Evolutionary conservation across 2,797 vertebrate genomes (phyloP).

Genomic region (Cottoperca gobio): DNA sequence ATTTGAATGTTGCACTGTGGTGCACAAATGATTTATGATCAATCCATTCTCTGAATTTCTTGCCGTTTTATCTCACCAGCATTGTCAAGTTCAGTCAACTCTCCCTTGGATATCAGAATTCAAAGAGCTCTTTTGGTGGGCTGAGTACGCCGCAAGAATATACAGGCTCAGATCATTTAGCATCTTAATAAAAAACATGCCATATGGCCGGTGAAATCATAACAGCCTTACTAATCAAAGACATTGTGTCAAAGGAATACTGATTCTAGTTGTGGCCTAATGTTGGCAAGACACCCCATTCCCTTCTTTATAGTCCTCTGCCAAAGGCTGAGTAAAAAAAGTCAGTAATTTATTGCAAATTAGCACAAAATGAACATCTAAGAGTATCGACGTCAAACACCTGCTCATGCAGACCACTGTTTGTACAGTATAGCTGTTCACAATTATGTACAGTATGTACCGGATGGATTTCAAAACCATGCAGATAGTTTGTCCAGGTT

Average conservation of each 20-base stretch:
- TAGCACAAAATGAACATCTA: conserved; percentile 54
- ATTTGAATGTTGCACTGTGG: conserved; percentile 58
- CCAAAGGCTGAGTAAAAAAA: conserved; percentile 52
- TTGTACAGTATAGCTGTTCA: conserved; percentile 39
- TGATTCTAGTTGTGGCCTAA: conserved; percentile 66
- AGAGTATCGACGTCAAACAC: conserved; percentile 58
- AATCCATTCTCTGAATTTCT: conserved; percentile 60
- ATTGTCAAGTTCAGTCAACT: conserved; percentile 50
- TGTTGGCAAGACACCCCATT: conserved; percentile 58
- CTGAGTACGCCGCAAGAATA: conserved; percentile 63
- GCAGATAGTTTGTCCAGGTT: conserved; percentile 5
- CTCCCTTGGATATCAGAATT: conserved; percentile 62
- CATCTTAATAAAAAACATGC: conserved; percentile 79
- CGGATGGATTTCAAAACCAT: conserved; percentile 13
- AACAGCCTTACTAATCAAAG: conserved; percentile 78
- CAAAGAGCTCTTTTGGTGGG: conserved; percentile 73
- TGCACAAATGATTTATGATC: conserved; percentile 74
- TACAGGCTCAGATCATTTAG: conserved; percentile 77
- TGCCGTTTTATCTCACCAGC: conserved; percentile 62
- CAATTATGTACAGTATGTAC: conserved; percentile 28
- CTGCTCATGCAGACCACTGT: conserved; percentile 54
- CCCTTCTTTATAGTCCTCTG: conserved; percentile 52
- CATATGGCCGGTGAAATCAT: conserved; percentile 71
- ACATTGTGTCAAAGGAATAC: conserved; percentile 65
- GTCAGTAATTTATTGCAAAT: conserved; percentile 57